A percentile compares a stretch with the other conserved stretches of the same genome.
phyloP scores from a whole-genome alignment of 2,888 invertebrate species.

The Nysson spinosus region DNA sequence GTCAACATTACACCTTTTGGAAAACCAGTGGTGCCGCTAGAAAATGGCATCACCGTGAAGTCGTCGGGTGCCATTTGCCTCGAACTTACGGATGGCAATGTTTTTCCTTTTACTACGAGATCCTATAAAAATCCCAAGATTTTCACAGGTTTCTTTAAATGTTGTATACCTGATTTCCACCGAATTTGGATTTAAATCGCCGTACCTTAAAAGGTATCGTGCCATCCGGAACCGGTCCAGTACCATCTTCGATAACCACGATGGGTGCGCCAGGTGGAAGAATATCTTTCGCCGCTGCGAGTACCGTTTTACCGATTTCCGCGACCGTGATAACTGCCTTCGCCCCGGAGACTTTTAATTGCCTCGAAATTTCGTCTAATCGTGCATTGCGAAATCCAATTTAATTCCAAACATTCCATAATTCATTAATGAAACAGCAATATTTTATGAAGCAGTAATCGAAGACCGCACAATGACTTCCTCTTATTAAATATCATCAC shows the following conservation, averaged over 20 bases:
- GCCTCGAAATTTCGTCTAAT: slow-evolving; percentile 84
- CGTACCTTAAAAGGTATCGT: slow-evolving; percentile 81
- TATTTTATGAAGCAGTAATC: too few relatives aligned
- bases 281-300: slow-evolving; percentile 73
- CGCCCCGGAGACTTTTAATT: slow-evolving; percentile 81
- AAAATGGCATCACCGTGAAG: slow-evolving; percentile 79
- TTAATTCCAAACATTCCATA: neutral
- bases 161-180: too few relatives aligned
- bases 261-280: slow-evolving; percentile 27
- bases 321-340: slow-evolving; percentile 82
- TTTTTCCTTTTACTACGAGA: slow-evolving; percentile 68
- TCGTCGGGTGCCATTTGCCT: slow-evolving; percentile 54
- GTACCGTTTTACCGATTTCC: slow-evolving; percentile 78
- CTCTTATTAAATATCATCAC: too few relatives aligned
- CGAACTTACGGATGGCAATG: slow-evolving; percentile 43
- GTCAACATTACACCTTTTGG: slow-evolving; percentile 80
- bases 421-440: too few relatives aligned
- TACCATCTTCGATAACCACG: slow-evolving; percentile 73
- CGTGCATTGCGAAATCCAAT: neutral
- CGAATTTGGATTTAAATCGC: too few relatives aligned
- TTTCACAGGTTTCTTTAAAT: too few relatives aligned
- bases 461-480: too few relatives aligned
- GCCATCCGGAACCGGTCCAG: slow-evolving; percentile 78
- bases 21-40: slow-evolving; percentile 82
- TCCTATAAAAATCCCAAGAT: slow-evolving; percentile 62